A percentile compares a stretch with the other conserved stretches of the same genome.
These are phyloP conservation scores for Drosophila quasianomalipes DNA, from an alignment of 2,888 invertebrate species.

Conservation along the genomic window DNA sequence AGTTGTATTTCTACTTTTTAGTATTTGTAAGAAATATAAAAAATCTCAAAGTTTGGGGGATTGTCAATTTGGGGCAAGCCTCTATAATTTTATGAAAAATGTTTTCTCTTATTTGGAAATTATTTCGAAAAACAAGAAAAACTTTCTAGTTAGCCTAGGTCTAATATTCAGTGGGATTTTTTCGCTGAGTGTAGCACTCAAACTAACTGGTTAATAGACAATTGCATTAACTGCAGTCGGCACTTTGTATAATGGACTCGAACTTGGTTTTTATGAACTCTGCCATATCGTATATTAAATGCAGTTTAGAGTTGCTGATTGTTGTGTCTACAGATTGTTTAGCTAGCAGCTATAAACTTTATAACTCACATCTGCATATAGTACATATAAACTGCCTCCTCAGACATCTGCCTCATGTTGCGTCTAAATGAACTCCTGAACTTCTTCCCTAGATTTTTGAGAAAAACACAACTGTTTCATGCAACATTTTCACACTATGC, in stretches of 20 bases:
- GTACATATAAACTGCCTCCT: slow-evolving; percentile 15
- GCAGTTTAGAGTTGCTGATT: slow-evolving; percentile 17
- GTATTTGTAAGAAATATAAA: not conserved
- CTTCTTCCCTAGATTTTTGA: slow-evolving; percentile 20
- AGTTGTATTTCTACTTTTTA: not conserved
- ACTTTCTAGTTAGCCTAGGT: not conserved
- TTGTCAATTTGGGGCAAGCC: fast-evolving
- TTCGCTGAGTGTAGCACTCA: not conserved
- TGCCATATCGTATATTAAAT: slow-evolving; percentile 7
- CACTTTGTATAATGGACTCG: slow-evolving; percentile 20
- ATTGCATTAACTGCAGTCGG: slow-evolving; percentile 14
- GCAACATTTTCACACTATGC: slow-evolving; percentile 46
- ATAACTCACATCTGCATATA: slow-evolving; percentile 28
- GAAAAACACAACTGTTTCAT: slow-evolving; percentile 53
- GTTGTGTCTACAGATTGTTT: slow-evolving; percentile 3
- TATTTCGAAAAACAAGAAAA: not conserved
- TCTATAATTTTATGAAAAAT: not conserved
- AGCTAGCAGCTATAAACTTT: slow-evolving; percentile 38
- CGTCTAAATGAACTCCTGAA: slow-evolving; percentile 56
- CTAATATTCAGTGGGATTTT: not conserved
- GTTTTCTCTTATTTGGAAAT: not conserved
- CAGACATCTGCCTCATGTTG: slow-evolving; percentile 42
- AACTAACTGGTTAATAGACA: slow-evolving; percentile 31
- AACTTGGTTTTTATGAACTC: slow-evolving; percentile 54
- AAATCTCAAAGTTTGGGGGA: not conserved